These are phyloP conservation scores for Drosophila azteca DNA, from an alignment of 1,140 invertebrate genomes.

Conservation along the genomic window DNA sequence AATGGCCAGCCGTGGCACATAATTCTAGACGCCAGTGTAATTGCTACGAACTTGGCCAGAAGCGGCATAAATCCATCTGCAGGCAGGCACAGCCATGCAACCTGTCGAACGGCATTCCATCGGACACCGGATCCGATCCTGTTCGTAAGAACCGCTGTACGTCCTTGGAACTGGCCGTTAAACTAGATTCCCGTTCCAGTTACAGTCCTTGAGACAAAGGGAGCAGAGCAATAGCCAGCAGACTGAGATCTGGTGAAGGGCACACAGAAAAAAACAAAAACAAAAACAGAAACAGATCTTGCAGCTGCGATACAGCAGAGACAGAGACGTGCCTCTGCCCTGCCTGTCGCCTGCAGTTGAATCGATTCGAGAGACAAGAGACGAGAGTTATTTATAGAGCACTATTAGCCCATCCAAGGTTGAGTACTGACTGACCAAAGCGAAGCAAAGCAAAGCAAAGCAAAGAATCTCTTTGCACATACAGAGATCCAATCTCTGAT, in stretches of 20 bases:
- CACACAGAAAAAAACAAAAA: neutral
- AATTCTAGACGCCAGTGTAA: slow-evolving; percentile 67
- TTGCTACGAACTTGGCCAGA: slow-evolving; percentile 70
- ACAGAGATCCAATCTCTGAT: slow-evolving; percentile 39
- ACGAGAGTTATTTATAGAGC: slow-evolving; percentile 71
- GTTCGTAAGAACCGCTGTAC: slow-evolving; percentile 75
- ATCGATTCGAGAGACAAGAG: neutral
- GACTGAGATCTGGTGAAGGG: slow-evolving; percentile 63
- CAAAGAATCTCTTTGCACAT: slow-evolving; percentile 51
- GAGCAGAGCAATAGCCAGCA: neutral
- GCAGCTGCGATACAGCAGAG: slow-evolving; percentile 60
- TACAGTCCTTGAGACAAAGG: slow-evolving; percentile 59
- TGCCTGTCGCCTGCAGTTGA: slow-evolving; percentile 13
- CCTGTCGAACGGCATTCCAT: slow-evolving; percentile 63
- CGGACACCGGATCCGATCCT: slow-evolving; percentile 58
- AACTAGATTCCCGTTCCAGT: slow-evolving; percentile 75
- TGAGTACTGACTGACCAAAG: slow-evolving; percentile 67
- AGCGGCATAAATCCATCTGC: slow-evolving; percentile 35
- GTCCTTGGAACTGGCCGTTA: slow-evolving; percentile 74
- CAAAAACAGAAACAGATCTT: slow-evolving; percentile 37
- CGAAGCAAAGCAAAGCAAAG: slow-evolving; percentile 46
- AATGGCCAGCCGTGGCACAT: slow-evolving; percentile 53
- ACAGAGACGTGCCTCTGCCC: slow-evolving; percentile 52
- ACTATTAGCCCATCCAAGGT: slow-evolving; percentile 68
- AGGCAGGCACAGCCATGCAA: slow-evolving; percentile 37